phyloP scores from a whole-genome alignment of 2,797 vertebrate genomes.

The Oreochromis grahami region DNA sequence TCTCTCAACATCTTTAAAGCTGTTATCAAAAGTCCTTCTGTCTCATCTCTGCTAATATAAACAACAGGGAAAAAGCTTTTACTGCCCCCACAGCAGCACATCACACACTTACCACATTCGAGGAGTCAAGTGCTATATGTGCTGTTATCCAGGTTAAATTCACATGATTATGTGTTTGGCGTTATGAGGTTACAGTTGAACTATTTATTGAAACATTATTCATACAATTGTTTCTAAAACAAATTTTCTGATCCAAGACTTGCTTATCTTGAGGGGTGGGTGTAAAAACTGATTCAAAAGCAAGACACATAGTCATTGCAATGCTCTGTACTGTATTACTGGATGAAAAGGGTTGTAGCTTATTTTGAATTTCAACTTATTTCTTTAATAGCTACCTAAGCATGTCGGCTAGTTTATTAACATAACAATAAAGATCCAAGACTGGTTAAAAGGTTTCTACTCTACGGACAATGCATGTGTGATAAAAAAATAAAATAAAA shows the following conservation, averaged over 20 bases:
- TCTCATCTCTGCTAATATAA: not conserved
- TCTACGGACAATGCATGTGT: not conserved
- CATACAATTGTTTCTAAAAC: not conserved
- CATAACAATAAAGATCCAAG: not conserved
- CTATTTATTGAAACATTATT: not conserved
- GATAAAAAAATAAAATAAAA: accelerated
- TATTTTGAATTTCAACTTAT: not conserved
- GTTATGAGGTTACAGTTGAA: not conserved
- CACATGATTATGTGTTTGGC: not conserved
- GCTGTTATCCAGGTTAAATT: not conserved
- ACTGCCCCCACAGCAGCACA: not conserved
- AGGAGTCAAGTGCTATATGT: not conserved
- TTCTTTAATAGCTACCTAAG: not conserved
- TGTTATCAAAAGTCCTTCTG: slow-evolving; percentile 2
- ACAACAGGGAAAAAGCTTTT: not conserved
- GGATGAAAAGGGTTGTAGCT: not conserved
- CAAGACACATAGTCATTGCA: not conserved
- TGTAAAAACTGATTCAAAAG: not conserved
- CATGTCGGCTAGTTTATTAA: not conserved
- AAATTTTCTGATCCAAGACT: not conserved
- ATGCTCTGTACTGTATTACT: not conserved
- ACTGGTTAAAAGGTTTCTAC: not conserved
- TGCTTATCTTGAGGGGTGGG: not conserved
- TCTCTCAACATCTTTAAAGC: not conserved
- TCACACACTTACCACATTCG: not conserved